A percentile compares a stretch with the other conserved stretches of the same genome.
These are phyloP conservation scores for Podarcis siculus DNA, from an alignment of 2,797 vertebrate genomes.

Conservation along the genomic window DNA sequence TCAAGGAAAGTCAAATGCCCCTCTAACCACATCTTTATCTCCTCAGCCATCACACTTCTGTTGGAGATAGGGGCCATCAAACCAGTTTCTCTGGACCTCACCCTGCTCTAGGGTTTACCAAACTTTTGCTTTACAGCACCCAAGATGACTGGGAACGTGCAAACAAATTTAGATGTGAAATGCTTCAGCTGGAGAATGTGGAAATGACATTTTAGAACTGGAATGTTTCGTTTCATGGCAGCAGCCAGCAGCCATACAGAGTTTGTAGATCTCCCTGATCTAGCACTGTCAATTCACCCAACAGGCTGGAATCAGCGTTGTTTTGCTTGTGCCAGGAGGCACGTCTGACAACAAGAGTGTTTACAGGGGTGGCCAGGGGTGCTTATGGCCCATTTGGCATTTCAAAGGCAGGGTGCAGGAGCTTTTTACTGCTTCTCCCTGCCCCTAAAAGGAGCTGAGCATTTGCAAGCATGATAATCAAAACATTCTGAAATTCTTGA, in stretches of 20 bases:
- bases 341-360: not conserved
- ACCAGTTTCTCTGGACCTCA: not conserved
- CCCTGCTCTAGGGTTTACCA: not conserved
- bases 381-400: not conserved
- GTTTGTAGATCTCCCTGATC: not conserved
- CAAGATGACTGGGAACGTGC: not conserved
- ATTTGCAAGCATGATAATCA: not conserved
- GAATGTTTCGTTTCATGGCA: not conserved
- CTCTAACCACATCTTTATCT: not conserved
- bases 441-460: not conserved
- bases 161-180: not conserved
- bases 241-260: not conserved
- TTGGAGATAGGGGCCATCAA: not conserved
- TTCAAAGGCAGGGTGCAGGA: not conserved
- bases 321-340: not conserved
- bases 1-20: not conserved
- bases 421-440: not conserved
- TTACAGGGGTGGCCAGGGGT: not conserved
- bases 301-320: not conserved
- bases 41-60: not conserved
- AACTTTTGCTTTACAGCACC: not conserved
- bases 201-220: not conserved
- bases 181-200: not conserved
- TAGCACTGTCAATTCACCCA: not conserved
- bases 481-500: not conserved